These are phyloP conservation scores for Sebastes cheni DNA, from an alignment of 2,797 vertebrate genomes.

Conservation along the genomic window DNA sequence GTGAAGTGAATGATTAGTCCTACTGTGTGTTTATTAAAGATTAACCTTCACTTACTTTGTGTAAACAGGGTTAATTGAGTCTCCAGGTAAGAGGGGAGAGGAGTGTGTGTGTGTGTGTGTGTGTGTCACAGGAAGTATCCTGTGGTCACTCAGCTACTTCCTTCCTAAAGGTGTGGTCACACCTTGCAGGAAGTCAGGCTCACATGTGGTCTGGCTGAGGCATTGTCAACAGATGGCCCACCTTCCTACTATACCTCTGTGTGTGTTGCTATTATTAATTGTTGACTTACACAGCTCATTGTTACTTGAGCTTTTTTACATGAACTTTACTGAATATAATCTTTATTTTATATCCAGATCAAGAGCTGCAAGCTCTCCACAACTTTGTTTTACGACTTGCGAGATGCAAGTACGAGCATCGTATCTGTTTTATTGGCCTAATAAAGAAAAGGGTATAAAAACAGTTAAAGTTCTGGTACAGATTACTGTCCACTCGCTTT, in stretches of 20 bases:
- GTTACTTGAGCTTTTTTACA: not conserved
- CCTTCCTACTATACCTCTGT: not conserved
- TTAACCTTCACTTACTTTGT: not conserved
- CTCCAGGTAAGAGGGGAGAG: not conserved
- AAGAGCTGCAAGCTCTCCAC: not conserved
- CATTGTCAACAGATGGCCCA: not conserved
- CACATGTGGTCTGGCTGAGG: not conserved
- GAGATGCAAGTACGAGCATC: no score
- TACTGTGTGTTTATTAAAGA: not conserved
- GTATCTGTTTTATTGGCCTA: not conserved
- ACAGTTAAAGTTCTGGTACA: not conserved
- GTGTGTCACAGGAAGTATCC: slow-evolving; percentile 23
- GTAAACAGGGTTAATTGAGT: not conserved
- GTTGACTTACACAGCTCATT: not conserved
- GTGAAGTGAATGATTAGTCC: not conserved
- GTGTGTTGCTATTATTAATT: not conserved
- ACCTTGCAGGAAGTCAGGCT: slow-evolving; percentile 23
- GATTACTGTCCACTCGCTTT: not conserved
- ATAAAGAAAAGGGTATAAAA: not conserved
- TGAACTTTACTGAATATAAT: not conserved
- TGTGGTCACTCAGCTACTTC: slow-evolving; percentile 22
- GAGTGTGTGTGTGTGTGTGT: not conserved
- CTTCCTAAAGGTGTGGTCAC: slow-evolving; percentile 41
- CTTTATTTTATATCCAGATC: not conserved
- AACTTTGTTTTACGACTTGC: not conserved